Conservation (phyloP, 2,888 invertebrate genomes). For the Clivina fossor region DNA sequence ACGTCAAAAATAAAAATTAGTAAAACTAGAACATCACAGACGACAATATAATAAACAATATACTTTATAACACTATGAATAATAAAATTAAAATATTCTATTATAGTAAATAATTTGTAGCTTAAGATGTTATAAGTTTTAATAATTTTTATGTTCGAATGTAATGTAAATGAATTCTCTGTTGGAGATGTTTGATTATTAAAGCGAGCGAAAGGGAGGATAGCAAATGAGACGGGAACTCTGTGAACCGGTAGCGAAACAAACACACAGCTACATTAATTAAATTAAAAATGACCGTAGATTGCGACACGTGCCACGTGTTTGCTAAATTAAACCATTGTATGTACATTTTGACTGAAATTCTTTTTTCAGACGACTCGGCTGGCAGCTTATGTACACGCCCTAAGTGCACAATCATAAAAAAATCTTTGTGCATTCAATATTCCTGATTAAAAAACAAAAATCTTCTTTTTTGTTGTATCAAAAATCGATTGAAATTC, state of each 20-base stretch:
- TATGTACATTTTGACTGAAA: constrained; percentile 27
- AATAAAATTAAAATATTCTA: too few relatives aligned
- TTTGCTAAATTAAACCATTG: constrained; percentile 19
- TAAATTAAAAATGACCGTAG: constrained; percentile 20
- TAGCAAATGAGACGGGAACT: constrained; percentile 14
- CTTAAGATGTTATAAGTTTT: too few relatives aligned
- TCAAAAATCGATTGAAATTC: constrained; percentile 18
- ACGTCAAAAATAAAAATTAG: too few relatives aligned
- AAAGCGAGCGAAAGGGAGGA: constrained; percentile 5
- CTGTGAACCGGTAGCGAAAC: constrained; percentile 24
- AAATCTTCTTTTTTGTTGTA: too few relatives aligned
- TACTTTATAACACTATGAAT: too few relatives aligned
- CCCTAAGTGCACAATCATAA: too few relatives aligned
- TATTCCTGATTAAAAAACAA: not conserved
- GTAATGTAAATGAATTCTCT: too few relatives aligned
- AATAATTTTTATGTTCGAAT: too few relatives aligned
- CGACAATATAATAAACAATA: too few relatives aligned
- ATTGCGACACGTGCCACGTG: constrained; percentile 9
- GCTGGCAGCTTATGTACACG: constrained; percentile 20
- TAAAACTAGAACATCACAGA: too few relatives aligned
- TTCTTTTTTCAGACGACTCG: constrained; percentile 10
- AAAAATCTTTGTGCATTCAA: constrained; percentile 12
- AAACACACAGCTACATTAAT: constrained; percentile 24
- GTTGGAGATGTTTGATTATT: constrained; percentile 8
- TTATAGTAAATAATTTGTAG: too few relatives aligned